Base-by-base conservation (phyloP, 2,113 vertebrate genomes). In the Trogon melanurus region DNA sequence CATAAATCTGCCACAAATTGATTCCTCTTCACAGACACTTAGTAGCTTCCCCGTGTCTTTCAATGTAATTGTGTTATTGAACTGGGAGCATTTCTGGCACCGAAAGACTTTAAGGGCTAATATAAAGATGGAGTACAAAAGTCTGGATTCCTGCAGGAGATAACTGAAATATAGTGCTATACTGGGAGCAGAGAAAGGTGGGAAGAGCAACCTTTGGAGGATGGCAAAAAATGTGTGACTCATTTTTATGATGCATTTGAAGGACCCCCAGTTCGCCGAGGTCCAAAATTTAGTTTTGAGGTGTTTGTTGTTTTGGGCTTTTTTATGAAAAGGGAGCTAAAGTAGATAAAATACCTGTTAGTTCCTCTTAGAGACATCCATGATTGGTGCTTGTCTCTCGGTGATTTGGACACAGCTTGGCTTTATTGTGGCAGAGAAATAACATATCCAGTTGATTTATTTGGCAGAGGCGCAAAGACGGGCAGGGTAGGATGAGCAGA, bases 11-110 rank as follows among this genome's bases (percentile, higher is more conserved):
- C 36, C 80, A 50, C 75, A 94, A 95, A 94, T 69, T 69, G 58
- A 62, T 93, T 91, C 88, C 4, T 7, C 70, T 94, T 95, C 64
- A 92, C 29, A 91, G 89, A 82, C 91, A 86, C 30, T 14, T 82
- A 96, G 92, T 90, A 96, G 62, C 85, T 95, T 90, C 79, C 60
- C 25, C 85, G 44, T 95, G 64, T 96, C 79, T 89, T 95, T 93
- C 86, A 95, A 27, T 78, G 64, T 86, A 96, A 96, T 90, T 92
- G 76, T 45, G 25, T 93, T 97, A 93, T 92, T 88, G 83, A 91
- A 79, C 38, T 72, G 74, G 83, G 86, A 93, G 60, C 29, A 27
- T 89, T 96, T 88, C 62, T 80, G 79, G 51, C 26, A 76, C 67
- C 36, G 64, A 65, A 92, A 94, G 80, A 64, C 76, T 89, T 94